Evolutionary conservation across 2,113 vertebrate genomes (phyloP), one percentile per base, ranked within the genome.

Genomic region (Ascaphus truei): DNA sequence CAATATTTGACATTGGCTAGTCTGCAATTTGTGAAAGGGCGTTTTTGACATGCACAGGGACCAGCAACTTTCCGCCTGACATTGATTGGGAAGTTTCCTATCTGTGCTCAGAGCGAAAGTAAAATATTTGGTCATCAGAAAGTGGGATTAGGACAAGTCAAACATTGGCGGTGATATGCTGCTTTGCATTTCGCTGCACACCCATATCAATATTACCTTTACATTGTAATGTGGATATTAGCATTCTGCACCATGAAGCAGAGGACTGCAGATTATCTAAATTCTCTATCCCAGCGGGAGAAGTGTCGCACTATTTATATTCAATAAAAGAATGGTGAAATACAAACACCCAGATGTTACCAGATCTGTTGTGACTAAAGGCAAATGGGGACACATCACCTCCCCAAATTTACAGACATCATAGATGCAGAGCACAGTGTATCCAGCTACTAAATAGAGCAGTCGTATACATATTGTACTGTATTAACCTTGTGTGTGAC

Each of bases 191-290:
- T 75, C 77, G 29, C 60, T 50, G 69, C 62, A 9, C 58, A 67
- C 77, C 77, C 78, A 16, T 76, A 73, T 75, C 75, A 77, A 34
- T 62, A 22, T 39, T 73, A 69, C 18, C 66, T 77, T 75, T 78
- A 69, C 62, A 77, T 72, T 78, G 33, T 74, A 81, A 83, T 75
- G 65, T 27, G 30, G 4, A 4, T 66, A 74, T 78, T 82, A 85
- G 77, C 76, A 83, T 81, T 85, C 71, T 77, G 79, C 62, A 48
- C 45, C 59, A n/a, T 36, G 7, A 25, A 52, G 23, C 58, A 77
- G 81, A 72, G 69, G 73, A 75, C 74, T 81, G 13, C 34, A 80
- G 71, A 66, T 82, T 75, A 87, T 80, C 75, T 79, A 13, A 84
- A 69, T 78, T 81, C 56, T 39, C 71, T 72, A 76, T 39, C 36